A percentile compares a stretch with the other conserved stretches of the same genome.
Evolutionary conservation across 2,113 vertebrate species (phyloP).

Genomic region (Boulengeromyrus knoepffleri): DNA sequence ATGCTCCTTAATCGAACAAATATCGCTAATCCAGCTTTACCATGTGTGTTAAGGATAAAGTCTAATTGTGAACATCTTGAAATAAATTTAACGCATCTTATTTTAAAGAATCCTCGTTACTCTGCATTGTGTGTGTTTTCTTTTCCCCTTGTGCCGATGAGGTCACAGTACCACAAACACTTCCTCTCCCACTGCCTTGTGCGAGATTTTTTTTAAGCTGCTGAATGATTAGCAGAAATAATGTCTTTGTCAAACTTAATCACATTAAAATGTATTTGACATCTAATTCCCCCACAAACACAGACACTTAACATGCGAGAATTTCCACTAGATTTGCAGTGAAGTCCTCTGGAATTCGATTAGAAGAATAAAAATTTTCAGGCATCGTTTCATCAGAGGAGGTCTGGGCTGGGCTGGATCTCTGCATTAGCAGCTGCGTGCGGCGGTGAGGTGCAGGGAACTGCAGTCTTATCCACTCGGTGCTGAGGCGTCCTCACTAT

Average conservation of each 20-base stretch:
- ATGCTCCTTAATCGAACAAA: not conserved
- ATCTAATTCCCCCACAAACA: slow-evolving; percentile 85
- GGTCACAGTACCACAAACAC: slow-evolving; percentile 53
- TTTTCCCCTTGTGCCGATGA: not conserved
- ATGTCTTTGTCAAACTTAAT: slow-evolving; percentile 99
- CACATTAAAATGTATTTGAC: slow-evolving; percentile 99
- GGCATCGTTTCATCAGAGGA: slow-evolving; percentile 99
- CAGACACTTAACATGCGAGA: slow-evolving; percentile 98
- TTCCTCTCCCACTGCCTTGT: slow-evolving; percentile 75
- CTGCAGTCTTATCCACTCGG: not conserved
- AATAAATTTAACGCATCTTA: not conserved
- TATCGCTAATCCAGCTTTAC: not conserved
- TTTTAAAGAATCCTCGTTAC: not conserved
- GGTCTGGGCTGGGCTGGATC: slow-evolving; percentile 89
- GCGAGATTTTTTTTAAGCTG: slow-evolving; percentile 78
- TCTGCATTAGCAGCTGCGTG: slow-evolving; percentile 84
- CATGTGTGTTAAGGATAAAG: not conserved
- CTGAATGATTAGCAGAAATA: slow-evolving; percentile 99
- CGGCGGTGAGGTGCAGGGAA: slow-evolving; percentile 61
- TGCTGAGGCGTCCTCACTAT: slow-evolving; percentile 37
- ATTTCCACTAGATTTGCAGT: slow-evolving; percentile 99
- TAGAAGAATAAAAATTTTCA: slow-evolving; percentile 99
- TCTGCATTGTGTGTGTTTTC: too few species aligned
- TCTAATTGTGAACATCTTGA: not conserved
- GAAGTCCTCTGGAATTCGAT: slow-evolving; percentile 99